phyloP scores from a whole-genome alignment of 2,113 vertebrate species.

The Phasianus colchicus region DNA sequence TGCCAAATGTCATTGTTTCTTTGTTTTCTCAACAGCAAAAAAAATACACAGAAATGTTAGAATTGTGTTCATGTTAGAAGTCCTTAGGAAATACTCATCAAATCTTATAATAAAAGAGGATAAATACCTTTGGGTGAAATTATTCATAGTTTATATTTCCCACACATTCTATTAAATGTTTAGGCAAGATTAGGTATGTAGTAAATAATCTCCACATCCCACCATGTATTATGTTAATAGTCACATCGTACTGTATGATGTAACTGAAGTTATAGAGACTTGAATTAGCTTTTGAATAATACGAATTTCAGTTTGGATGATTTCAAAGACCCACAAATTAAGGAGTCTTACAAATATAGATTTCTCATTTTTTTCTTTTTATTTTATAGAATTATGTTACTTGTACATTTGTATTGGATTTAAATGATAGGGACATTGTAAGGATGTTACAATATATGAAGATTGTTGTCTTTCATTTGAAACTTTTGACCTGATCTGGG shows the following conservation, averaged over 20 bases:
- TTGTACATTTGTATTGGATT: background rate
- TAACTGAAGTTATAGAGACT: background rate
- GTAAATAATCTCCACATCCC: background rate
- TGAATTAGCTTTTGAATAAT: background rate
- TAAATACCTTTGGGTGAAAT: background rate
- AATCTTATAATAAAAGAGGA: background rate
- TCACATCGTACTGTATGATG: background rate
- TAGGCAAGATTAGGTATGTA: background rate
- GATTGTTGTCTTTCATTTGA: background rate
- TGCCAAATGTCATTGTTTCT: background rate
- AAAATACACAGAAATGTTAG: background rate
- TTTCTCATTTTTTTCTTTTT: rapidly evolving
- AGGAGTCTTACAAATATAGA: background rate
- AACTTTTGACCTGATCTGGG: background rate
- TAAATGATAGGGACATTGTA: background rate
- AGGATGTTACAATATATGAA: background rate
- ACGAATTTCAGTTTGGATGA: background rate
- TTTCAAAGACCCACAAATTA: background rate
- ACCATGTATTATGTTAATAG: background rate
- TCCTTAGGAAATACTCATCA: background rate
- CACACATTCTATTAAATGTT: background rate
- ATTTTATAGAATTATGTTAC: background rate
- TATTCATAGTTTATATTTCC: background rate
- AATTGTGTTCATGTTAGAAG: background rate
- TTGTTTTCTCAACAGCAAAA: background rate